Conservation (phyloP, 2,797 vertebrate species). For the Zenarchopterus dispar region DNA sequence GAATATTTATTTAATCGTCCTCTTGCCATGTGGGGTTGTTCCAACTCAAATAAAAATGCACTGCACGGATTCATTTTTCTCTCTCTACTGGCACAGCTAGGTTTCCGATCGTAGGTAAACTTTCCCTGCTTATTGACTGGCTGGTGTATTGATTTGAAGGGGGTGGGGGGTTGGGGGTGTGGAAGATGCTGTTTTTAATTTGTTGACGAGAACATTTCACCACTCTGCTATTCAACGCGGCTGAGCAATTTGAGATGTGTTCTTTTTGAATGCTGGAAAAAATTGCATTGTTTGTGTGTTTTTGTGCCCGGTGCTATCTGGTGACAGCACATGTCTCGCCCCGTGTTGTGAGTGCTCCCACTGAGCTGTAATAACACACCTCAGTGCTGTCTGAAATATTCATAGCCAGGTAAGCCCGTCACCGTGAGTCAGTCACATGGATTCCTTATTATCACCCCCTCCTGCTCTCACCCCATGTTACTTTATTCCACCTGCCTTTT, state of each 20-base stretch:
- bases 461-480: conserved; percentile 62
- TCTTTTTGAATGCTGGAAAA: conserved; percentile 42
- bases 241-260: conserved; percentile 54
- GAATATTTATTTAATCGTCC: conserved; percentile 74
- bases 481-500: conserved; percentile 68
- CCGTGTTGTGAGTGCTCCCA: conserved; percentile 73
- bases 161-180: conserved; percentile 15
- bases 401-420: conserved; percentile 78
- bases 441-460: conserved; percentile 74
- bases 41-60: conserved; percentile 44
- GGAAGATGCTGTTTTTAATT: conserved; percentile 61
- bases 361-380: conserved; percentile 81
- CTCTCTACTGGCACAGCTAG: conserved; percentile 22
- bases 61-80: conserved; percentile 61
- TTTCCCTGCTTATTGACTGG: conserved; percentile 62
- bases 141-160: conserved; percentile 46
- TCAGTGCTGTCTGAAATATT: conserved; percentile 81
- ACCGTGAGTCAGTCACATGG: conserved; percentile 72
- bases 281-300: conserved; percentile 52
- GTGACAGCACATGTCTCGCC: conserved; percentile 69
- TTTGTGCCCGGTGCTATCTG: conserved; percentile 57
- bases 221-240: conserved; percentile 51
- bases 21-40: conserved; percentile 55
- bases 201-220: conserved; percentile 66
- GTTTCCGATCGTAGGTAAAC: conserved; percentile 51